A percentile compares a stretch with the other conserved stretches of the same genome.
phyloP scores from a whole-genome alignment of 2,113 vertebrate genomes.

The Castor canadensis region DNA sequence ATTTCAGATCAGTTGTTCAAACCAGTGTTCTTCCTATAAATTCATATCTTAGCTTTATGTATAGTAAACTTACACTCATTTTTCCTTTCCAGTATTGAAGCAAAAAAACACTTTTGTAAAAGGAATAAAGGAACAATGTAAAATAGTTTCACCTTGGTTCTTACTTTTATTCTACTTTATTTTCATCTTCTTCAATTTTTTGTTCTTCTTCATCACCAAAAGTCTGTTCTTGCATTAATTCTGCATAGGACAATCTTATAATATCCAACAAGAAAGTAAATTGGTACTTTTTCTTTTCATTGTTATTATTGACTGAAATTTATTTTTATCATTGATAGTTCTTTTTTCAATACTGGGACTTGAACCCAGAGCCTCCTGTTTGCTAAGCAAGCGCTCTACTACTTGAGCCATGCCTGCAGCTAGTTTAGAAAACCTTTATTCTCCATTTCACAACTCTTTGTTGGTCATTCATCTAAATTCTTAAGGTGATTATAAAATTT shows the following conservation, averaged over 20 bases:
- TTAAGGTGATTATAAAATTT: not conserved
- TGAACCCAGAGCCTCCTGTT: too few relatives aligned
- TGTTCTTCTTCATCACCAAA: constrained; percentile 91
- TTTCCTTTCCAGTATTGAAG: constrained; percentile 66
- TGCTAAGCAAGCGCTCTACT: too few relatives aligned
- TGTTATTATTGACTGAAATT: not conserved
- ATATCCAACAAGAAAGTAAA: not conserved
- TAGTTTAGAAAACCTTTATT: not conserved
- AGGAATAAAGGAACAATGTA: constrained; percentile 60
- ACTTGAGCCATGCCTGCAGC: too few relatives aligned
- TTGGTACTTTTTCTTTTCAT: not conserved
- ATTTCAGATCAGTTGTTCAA: constrained; percentile 67
- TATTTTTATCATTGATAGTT: not conserved
- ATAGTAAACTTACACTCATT: constrained; percentile 62
- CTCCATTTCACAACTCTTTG: not conserved
- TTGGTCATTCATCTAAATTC: not conserved
- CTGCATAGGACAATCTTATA: not conserved
- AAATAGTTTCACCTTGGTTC: constrained; percentile 71
- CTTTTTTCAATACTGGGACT: too few relatives aligned
- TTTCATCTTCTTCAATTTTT: constrained; percentile 60
- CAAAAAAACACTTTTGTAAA: constrained; percentile 68
- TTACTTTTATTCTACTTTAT: constrained; percentile 70
- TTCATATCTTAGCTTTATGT: constrained; percentile 58
- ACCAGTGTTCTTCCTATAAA: constrained; percentile 62
- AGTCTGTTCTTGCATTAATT: constrained; percentile 95